Conservation (phyloP, 2,113 vertebrate species). For the Sitta europaea region DNA sequence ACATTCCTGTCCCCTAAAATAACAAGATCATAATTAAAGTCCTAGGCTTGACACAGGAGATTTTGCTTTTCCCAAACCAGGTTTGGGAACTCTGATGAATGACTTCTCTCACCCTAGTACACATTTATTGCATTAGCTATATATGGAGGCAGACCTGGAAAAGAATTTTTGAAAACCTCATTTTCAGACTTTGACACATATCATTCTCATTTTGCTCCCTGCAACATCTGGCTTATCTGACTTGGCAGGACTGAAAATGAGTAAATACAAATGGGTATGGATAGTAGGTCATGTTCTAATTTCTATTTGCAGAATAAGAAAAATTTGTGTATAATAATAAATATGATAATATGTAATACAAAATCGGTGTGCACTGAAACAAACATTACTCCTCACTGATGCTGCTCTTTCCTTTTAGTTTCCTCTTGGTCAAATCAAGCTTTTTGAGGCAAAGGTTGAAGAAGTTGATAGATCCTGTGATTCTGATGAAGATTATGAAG, state of each 20-base stretch:
- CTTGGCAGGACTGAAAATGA: neutral
- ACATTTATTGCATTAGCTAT: neutral
- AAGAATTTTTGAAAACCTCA: neutral
- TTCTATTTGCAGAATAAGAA: neutral
- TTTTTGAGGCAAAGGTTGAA: constrained; percentile 90
- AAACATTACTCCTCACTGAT: neutral
- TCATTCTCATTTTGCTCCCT: neutral
- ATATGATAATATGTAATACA: neutral
- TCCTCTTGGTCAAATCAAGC: constrained; percentile 93
- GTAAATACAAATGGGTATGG: neutral
- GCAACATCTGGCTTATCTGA: neutral
- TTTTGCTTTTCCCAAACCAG: neutral
- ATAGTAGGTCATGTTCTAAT: neutral
- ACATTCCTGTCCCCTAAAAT: neutral
- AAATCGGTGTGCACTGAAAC: neutral
- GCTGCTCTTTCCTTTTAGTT: constrained; percentile 77
- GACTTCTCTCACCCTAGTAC: neutral
- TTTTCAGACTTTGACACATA: neutral
- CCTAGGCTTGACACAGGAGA: neutral
- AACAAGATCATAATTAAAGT: neutral
- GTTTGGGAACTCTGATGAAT: neutral
- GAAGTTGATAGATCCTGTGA: constrained; percentile 90
- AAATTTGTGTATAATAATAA: neutral
- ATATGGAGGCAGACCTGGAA: neutral
- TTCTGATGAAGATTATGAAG: constrained; percentile 86